phyloP scores from a whole-genome alignment of 2,797 vertebrate species.

The Oreochromis grahami region DNA sequence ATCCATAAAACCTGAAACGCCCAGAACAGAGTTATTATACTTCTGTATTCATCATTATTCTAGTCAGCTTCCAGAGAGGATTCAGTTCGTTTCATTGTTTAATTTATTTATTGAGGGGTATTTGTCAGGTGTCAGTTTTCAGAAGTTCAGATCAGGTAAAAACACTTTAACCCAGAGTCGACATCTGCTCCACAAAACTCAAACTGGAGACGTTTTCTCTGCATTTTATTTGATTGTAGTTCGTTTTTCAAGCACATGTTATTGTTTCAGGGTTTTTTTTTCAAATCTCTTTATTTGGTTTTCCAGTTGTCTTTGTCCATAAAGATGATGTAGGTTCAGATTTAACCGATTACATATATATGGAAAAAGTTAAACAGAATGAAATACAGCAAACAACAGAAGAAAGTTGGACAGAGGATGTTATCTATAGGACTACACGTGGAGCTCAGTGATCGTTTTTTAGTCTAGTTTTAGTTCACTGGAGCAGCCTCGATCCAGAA shows the following conservation, averaged over 20 bases:
- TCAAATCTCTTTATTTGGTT: not conserved
- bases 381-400: fast-evolving
- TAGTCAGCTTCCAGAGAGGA: not conserved
- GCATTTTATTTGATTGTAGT: not conserved
- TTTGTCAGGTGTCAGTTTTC: fast-evolving
- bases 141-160: not conserved
- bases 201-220: not conserved
- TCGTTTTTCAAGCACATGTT: not conserved
- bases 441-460: fast-evolving
- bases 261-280: not conserved
- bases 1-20: not conserved
- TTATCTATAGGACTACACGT: not conserved
- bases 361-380: fast-evolving
- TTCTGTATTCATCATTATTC: not conserved
- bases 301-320: not conserved
- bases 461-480: not conserved
- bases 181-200: not conserved
- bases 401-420: too few species aligned
- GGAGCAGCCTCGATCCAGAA: fast-evolving
- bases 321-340: not conserved
- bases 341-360: fast-evolving
- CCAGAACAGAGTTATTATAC: not conserved
- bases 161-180: not conserved
- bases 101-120: fast-evolving
- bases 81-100: not conserved